These are phyloP conservation scores for Zaprionus bogoriensis DNA, from an alignment of 2,888 invertebrate genomes.

Conservation along the genomic window DNA sequence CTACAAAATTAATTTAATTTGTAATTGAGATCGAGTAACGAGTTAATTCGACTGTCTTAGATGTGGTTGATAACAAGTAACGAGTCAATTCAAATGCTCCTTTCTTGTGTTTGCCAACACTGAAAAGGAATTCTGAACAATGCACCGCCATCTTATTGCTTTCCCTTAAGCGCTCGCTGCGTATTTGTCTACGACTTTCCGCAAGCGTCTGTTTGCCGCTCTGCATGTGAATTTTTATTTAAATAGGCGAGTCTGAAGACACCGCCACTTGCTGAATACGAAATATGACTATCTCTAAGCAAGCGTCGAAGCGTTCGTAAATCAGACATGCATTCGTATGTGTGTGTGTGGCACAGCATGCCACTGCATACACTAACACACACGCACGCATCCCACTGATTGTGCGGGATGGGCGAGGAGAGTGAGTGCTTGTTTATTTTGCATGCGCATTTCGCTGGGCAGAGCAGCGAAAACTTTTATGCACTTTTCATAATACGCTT, in stretches of 20 bases:
- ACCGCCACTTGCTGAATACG: background rate
- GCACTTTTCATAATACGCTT: slow-evolving; percentile 68
- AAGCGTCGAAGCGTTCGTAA: slow-evolving; percentile 41
- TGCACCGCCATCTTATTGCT: background rate
- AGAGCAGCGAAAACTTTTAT: slow-evolving; percentile 63
- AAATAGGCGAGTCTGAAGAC: background rate
- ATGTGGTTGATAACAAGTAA: too few species aligned
- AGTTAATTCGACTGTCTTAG: too few species aligned
- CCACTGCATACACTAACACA: background rate
- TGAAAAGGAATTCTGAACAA: background rate
- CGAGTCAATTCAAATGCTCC: too few species aligned
- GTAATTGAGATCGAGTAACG: too few species aligned
- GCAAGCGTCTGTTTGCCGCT: background rate
- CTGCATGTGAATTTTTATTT: slow-evolving; percentile 1
- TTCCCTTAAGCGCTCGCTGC: background rate
- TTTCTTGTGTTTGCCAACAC: background rate
- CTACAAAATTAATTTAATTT: too few species aligned
- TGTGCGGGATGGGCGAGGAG: background rate
- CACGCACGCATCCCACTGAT: background rate
- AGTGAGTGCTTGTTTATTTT: slow-evolving; percentile 44
- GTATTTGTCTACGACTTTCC: background rate
- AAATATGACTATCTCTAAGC: slow-evolving; percentile 3
- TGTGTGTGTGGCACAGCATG: slow-evolving; percentile 10
- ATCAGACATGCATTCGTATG: slow-evolving; percentile 40
- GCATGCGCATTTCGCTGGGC: slow-evolving; percentile 56